Percentiles rank a stretch among this genome's conserved stretches.
These are phyloP conservation scores for Picathartes gymnocephalus DNA, from an alignment of 2,113 vertebrate species.

Conservation along the genomic window DNA sequence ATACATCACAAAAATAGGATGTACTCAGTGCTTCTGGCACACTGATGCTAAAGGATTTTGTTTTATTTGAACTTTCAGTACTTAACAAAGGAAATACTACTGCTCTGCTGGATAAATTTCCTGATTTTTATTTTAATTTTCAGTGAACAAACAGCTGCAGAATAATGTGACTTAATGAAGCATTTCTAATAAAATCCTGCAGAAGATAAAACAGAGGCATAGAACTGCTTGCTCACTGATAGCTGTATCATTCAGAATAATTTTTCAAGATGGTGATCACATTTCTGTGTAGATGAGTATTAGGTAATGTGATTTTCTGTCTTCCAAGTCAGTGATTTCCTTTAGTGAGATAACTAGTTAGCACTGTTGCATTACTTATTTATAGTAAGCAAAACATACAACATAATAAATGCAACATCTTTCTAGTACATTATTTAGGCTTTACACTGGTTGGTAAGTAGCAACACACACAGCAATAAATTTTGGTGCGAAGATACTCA, in stretches of 20 bases:
- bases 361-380: background rate
- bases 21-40: background rate
- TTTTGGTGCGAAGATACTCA: background rate
- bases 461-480: background rate
- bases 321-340: background rate
- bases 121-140: slow-evolving; percentile 65
- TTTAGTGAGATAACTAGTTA: background rate
- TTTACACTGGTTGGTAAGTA: background rate
- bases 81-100: slow-evolving; percentile 57
- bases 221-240: slow-evolving; percentile 36
- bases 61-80: slow-evolving; percentile 44
- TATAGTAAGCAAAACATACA: background rate
- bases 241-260: slow-evolving; percentile 29
- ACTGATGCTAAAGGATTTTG: background rate
- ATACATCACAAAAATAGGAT: slow-evolving; percentile 50
- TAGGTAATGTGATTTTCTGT: background rate
- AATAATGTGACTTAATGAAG: slow-evolving; percentile 69
- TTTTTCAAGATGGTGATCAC: slow-evolving; percentile 46
- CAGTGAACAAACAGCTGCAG: slow-evolving; percentile 67
- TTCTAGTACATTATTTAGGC: background rate
- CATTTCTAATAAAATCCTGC: slow-evolving; percentile 67
- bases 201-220: slow-evolving; percentile 48
- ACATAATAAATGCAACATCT: background rate
- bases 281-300: slow-evolving; percentile 3
- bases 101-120: slow-evolving; percentile 47